These are phyloP conservation scores for Bergia puertoricense DNA, from an alignment of 92 coral and sea anemone genomes.

Conservation along the genomic window DNA sequence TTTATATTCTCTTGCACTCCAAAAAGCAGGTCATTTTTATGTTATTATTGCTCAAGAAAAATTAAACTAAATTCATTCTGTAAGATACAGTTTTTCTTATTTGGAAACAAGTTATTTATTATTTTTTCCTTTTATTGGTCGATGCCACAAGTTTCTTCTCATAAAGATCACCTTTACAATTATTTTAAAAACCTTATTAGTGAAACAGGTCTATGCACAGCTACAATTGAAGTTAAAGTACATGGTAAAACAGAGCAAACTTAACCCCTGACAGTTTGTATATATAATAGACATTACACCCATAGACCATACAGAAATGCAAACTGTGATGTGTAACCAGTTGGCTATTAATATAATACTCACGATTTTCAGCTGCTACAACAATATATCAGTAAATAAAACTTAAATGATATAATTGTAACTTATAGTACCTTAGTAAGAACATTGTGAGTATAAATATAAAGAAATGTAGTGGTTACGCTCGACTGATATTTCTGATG, in stretches of 20 bases:
- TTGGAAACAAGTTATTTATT: too few species aligned
- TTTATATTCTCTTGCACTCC: too few species aligned
- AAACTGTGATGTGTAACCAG: background rate
- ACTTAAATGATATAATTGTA: background rate
- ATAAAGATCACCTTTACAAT: too few species aligned
- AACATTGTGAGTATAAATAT: background rate
- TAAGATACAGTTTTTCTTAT: too few species aligned
- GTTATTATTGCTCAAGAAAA: too few species aligned
- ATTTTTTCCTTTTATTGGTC: too few species aligned
- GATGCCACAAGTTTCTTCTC: too few species aligned
- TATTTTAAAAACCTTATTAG: background rate
- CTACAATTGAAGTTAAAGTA: background rate
- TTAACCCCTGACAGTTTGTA: background rate
- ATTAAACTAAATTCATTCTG: too few species aligned
- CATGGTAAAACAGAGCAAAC: background rate
- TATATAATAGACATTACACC: background rate
- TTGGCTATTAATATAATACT: background rate
- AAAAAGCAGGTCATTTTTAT: too few species aligned
- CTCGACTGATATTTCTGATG: background rate
- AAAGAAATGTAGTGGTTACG: background rate
- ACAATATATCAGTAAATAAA: background rate
- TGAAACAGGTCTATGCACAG: background rate
- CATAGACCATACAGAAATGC: background rate
- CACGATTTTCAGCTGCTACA: background rate
- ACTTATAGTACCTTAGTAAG: background rate